Evolutionary conservation across 2,113 vertebrate species (phyloP).

Genomic region (Uropsilus gracilis): DNA sequence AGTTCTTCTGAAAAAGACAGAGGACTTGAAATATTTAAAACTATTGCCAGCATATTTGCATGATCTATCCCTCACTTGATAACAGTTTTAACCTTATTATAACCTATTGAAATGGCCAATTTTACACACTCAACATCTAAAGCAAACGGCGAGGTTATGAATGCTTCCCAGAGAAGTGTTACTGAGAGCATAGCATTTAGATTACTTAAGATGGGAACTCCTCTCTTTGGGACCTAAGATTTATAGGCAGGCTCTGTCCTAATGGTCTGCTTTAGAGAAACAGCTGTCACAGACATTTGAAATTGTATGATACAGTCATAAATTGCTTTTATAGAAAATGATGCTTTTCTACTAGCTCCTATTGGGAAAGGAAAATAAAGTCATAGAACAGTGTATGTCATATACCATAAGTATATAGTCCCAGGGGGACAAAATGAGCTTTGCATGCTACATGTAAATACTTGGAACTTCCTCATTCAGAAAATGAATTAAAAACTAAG

Average conservation of each 20-base stretch:
- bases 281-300: constrained; percentile 35
- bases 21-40: constrained; percentile 36
- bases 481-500: constrained; percentile 27
- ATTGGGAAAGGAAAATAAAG: constrained; percentile 39
- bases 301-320: background rate
- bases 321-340: constrained; percentile 12
- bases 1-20: background rate
- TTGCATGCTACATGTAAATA: background rate
- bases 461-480: constrained; percentile 50
- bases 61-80: background rate
- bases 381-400: background rate
- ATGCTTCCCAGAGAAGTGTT: constrained; percentile 19
- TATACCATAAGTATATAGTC: background rate
- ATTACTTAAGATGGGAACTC: constrained; percentile 16
- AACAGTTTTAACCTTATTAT: constrained; percentile 15
- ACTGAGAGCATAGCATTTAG: constrained; percentile 27
- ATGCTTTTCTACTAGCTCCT: background rate
- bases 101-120: background rate
- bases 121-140: constrained; percentile 30
- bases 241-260: constrained; percentile 48
- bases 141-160: background rate
- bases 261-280: constrained; percentile 56
- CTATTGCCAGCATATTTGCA: constrained; percentile 5
- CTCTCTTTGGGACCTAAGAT: constrained; percentile 53
- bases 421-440: background rate